These are phyloP conservation scores for Origma solitaria DNA, from an alignment of 2,113 vertebrate genomes.

Conservation along the genomic window DNA sequence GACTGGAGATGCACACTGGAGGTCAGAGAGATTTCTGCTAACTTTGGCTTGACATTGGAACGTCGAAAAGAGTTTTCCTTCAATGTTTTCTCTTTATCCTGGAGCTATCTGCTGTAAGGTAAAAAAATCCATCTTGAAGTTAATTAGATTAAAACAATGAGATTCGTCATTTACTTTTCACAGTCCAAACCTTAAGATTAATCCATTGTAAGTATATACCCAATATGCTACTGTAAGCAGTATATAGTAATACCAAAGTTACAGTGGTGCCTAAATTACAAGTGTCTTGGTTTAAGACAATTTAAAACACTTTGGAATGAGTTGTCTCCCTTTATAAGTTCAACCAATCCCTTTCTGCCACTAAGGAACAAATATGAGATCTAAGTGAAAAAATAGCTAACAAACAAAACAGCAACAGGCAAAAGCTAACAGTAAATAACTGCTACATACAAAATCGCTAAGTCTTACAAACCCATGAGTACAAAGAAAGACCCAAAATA, in stretches of 20 bases:
- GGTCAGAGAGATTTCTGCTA: background rate
- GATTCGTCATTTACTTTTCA: background rate
- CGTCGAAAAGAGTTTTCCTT: background rate
- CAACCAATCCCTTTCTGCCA: rapidly evolving
- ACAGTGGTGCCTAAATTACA: background rate
- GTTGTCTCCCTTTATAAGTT: background rate
- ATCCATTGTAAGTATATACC: background rate
- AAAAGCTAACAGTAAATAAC: background rate
- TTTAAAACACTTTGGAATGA: background rate
- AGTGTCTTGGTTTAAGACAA: background rate
- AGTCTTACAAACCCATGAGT: background rate
- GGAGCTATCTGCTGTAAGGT: background rate
- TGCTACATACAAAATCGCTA: background rate
- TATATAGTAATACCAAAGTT: background rate
- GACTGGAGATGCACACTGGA: background rate
- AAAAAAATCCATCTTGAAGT: background rate
- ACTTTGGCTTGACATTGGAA: background rate
- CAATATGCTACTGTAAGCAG: background rate
- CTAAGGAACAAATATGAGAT: rapidly evolving
- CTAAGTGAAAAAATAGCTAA: background rate
- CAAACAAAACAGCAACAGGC: background rate
- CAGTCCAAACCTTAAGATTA: background rate
- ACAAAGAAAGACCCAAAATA: background rate
- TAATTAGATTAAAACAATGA: background rate
- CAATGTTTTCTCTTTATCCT: background rate